A percentile compares a stretch with the other conserved stretches of the same genome.
Conservation (phyloP, 2,113 vertebrate genomes). For the Onychorhynchus coronatus region DNA sequence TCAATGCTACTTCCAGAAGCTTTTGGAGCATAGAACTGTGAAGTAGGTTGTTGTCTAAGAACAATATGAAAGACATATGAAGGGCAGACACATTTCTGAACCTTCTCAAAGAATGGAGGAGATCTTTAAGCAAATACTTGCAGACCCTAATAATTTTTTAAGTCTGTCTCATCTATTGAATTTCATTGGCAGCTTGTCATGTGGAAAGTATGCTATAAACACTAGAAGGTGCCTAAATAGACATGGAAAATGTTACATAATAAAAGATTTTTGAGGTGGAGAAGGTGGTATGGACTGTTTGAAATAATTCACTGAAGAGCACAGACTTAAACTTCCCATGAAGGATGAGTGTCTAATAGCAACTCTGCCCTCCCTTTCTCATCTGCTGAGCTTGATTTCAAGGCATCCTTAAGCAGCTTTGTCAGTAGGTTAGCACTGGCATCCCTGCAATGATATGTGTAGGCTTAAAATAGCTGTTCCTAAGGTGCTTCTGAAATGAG, state of each 20-base stretch:
- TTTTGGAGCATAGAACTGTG: slow-evolving; percentile 48
- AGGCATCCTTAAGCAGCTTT: not conserved
- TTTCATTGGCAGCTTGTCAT: not conserved
- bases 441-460: not conserved
- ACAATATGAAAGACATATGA: not conserved
- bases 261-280: not conserved
- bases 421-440: not conserved
- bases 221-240: not conserved
- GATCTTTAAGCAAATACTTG: not conserved
- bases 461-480: slow-evolving; percentile 19
- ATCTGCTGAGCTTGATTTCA: not conserved
- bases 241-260: not conserved
- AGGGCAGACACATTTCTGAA: slow-evolving; percentile 20
- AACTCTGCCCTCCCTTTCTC: not conserved
- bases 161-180: not conserved
- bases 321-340: not conserved
- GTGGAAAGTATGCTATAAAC: not conserved
- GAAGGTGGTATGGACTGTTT: not conserved
- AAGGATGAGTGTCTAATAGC: not conserved
- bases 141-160: not conserved
- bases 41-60: slow-evolving; percentile 30
- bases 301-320: not conserved
- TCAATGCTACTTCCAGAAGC: slow-evolving; percentile 16
- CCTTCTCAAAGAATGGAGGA: not conserved
- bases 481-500: slow-evolving; percentile 22